Evolutionary conservation across 2,113 vertebrate genomes (phyloP).

Genomic region (Martes martes): DNA sequence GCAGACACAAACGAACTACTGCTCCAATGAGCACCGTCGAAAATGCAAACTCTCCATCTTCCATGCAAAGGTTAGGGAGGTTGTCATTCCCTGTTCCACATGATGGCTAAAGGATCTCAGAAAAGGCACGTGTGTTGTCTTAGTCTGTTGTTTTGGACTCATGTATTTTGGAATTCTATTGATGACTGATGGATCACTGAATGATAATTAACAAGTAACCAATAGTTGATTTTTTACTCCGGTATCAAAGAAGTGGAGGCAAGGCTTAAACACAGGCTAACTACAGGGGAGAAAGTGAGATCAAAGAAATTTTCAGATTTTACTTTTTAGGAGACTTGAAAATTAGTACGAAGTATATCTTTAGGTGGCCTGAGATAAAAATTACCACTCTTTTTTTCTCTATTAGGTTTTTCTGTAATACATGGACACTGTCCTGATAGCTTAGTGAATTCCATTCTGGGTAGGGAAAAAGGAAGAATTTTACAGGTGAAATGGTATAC

Average conservation of each 20-base stretch:
- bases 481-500: neutral
- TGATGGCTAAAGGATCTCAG: neutral
- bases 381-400: neutral
- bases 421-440: neutral
- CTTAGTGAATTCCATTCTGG: slow-evolving; percentile 22
- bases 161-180: neutral
- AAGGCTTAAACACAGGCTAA: neutral
- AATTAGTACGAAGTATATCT: neutral
- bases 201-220: slow-evolving; percentile 2
- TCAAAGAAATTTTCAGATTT: slow-evolving; percentile 27
- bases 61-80: neutral
- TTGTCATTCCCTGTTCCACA: neutral
- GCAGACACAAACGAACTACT: neutral
- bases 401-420: slow-evolving; percentile 40
- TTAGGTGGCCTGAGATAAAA: neutral
- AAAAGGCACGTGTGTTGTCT: neutral
- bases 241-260: neutral
- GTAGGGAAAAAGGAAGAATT: neutral
- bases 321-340: neutral
- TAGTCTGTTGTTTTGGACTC: neutral
- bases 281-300: neutral
- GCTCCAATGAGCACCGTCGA: neutral
- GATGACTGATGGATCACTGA: neutral
- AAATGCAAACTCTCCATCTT: neutral
- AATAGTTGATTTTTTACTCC: neutral